Base-by-base conservation (phyloP, 1,140 invertebrate species). In the Dolichoris vasculosae region DNA sequence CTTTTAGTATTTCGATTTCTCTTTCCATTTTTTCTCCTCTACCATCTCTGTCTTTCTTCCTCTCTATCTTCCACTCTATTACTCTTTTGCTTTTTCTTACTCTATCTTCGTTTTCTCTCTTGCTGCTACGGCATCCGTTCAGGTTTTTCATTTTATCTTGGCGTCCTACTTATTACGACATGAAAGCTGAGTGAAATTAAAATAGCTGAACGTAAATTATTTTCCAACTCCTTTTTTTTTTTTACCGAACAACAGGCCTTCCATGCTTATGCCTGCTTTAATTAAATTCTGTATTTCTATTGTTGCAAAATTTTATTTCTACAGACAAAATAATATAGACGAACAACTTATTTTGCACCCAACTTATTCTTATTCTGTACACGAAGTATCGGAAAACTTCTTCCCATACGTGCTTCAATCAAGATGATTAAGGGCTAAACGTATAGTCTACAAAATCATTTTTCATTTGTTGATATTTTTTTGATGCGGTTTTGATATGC, bases 151-250 rank as follows among this genome's bases (percentile, higher is more conserved):
- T 79, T 84, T 79, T 59, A 79, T 79, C 76, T 73, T 59, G 83
- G 32, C 48, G 67, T 15, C 63, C 59, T 79, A 71, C 76, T 84
- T 84, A 84, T 84, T 79, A 79, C 55, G 23, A 67, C 82, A 63
- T 63, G 71, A 83, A 83, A 40, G 64, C 43, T 48, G 43, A 55
- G 64, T 26, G 63, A 59, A 79, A 84, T 79, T 78, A 79, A 84
- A 79, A 84, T 79, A 71, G 63, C 64, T 38, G 63, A 73, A 55
- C 64, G 83, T 84, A 79, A 79, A 84, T 84, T 84, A 84, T 84
- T 84, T 79, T 79, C 51, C 83, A 79, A 71, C 76, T 69, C 82
- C 48, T 84, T 84, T 84, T 84, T 84, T 59, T 84, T 84, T 84
- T 84, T 84, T 59, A 77, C 30, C 55, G 73, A 83, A 64, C 69